Base-by-base conservation (phyloP, 1,140 invertebrate species). In the Meloidogyne floridensis region DNA sequence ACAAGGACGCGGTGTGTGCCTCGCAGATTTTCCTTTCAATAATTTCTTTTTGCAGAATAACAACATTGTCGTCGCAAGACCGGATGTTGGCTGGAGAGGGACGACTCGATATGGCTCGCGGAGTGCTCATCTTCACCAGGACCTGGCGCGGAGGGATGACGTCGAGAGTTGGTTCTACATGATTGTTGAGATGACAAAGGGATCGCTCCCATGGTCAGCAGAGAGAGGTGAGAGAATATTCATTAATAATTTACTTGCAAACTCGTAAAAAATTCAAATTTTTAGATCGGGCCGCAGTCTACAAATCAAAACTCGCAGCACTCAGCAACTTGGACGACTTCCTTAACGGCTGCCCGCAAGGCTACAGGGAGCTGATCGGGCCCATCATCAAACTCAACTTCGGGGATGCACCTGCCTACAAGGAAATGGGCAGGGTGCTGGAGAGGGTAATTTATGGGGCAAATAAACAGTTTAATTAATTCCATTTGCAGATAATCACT, bases 61-160 rank as follows among this genome's bases (percentile, higher is more conserved):
- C 11, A 80, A 85, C 53, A 11, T 87, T 3, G 32, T 85, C 3
- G 79, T 81, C n/a, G 54, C 84, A 15, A 56, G 86, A 42, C 72
- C 77, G 32, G 84, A 87, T 9, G 77, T 84, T 53, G 87, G 87
- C n/a, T 87, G 87, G 87, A 71, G 87, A 10, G 97, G 97, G 86
- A 99, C 97, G 65, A 96, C 98, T 11, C 93, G 97, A 59, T 99
- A 99, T 92, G 97, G 97, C 71, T 98, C 96, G n/a, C 94, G 98
- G 42, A 98, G 98, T 93, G 97, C 97, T 74, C 97, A 99, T 91
- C 95, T 95, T 90, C 98, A 98, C 91, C 95, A 96, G 90, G 93
- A 86, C 79, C 82, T 74, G 32, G 77, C 71, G 10, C 47, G 80
- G 18, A 85, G 75, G n/a, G 84, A 85, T 77, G 84, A 85, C 70